Evolutionary conservation across 2,797 vertebrate species (phyloP).

Genomic region (Sebastolobus altivelis): DNA sequence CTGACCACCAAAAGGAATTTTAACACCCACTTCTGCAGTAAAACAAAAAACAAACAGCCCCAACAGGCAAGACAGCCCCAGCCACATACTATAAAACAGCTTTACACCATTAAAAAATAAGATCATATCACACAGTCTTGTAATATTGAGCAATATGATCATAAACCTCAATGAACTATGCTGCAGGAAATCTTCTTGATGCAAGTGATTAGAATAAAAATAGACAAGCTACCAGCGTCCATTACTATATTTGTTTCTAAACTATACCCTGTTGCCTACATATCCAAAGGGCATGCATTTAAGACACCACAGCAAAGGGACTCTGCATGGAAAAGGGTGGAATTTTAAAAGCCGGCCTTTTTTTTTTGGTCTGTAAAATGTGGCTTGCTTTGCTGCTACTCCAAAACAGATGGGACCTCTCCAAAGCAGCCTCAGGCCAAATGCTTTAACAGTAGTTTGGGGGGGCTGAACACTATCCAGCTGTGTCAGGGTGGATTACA

Average conservation of each 20-base stretch:
- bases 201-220: slow-evolving; percentile 26
- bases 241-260: slow-evolving; percentile 65
- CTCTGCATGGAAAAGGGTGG: slow-evolving; percentile 57
- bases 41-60: neutral
- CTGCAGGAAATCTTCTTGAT: slow-evolving; percentile 16
- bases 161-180: neutral
- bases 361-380: slow-evolving; percentile 68
- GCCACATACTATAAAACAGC: neutral
- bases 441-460: slow-evolving; percentile 60
- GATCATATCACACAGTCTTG: neutral
- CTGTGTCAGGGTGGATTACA: slow-evolving; percentile 71
- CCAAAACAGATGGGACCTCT: slow-evolving; percentile 79
- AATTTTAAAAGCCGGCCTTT: slow-evolving; percentile 59
- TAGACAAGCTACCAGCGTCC: slow-evolving; percentile 15
- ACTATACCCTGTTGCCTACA: slow-evolving; percentile 55
- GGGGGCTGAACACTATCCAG: slow-evolving; percentile 58
- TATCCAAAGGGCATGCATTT: slow-evolving; percentile 49
- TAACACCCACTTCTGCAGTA: slow-evolving; percentile 5
- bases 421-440: slow-evolving; percentile 65
- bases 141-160: slow-evolving; percentile 9
- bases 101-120: slow-evolving; percentile 2
- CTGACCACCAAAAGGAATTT: slow-evolving; percentile 1
- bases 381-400: slow-evolving; percentile 64
- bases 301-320: slow-evolving; percentile 72
- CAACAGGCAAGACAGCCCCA: neutral